phyloP scores from a whole-genome alignment of 2,113 vertebrate genomes.

The Microcebus ravelobensis region DNA sequence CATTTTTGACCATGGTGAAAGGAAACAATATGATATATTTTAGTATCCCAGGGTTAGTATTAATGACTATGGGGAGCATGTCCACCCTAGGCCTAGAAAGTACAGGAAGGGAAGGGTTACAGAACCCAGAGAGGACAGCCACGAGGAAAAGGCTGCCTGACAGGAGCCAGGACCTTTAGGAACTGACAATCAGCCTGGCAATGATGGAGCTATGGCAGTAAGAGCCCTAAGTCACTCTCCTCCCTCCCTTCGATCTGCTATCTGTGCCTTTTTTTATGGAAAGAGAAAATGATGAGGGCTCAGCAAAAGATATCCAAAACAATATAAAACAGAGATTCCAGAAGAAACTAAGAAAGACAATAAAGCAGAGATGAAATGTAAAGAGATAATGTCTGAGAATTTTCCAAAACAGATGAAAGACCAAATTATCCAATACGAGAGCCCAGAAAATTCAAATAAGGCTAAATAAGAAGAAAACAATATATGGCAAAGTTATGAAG shows the following conservation, averaged over 20 bases:
- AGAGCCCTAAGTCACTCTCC: not conserved
- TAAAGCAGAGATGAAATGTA: not conserved
- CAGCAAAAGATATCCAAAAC: not conserved
- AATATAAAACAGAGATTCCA: not conserved
- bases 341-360: not conserved
- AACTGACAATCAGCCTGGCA: not conserved
- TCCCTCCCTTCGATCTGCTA: not conserved
- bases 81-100: not conserved
- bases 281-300: not conserved
- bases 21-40: not conserved
- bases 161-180: not conserved
- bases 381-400: not conserved
- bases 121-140: not conserved
- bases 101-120: no score
- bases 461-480: not conserved
- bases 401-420: not conserved
- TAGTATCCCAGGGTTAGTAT: not conserved
- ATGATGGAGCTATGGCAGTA: not conserved
- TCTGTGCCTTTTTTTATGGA: not conserved
- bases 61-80: not conserved
- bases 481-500: not conserved
- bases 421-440: not conserved
- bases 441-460: not conserved
- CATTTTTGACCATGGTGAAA: not conserved
- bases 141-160: accelerated